These are phyloP conservation scores for Neoniphon sammara DNA, from an alignment of 2,797 vertebrate genomes.

Conservation along the genomic window DNA sequence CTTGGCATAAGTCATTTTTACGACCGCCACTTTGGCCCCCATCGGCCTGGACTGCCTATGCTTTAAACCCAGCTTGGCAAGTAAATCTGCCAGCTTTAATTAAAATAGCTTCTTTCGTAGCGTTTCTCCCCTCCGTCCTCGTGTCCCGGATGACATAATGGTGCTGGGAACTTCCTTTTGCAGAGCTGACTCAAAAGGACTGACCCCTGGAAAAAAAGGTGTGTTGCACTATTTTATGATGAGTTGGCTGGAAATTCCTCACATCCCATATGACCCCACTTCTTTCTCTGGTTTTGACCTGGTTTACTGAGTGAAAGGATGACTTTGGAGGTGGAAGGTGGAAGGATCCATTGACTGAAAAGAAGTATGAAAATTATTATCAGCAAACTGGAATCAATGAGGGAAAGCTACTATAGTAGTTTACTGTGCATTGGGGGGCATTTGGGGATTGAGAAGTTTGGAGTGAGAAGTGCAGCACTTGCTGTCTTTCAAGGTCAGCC, in stretches of 20 bases:
- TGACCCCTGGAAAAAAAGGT: constrained; percentile 53
- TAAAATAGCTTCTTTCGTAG: constrained; percentile 80
- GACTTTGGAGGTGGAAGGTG: constrained; percentile 21
- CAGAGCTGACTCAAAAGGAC: constrained; percentile 60
- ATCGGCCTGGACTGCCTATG: constrained; percentile 51
- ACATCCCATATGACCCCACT: constrained; percentile 37
- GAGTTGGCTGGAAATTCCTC: constrained; percentile 54
- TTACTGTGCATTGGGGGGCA: constrained; percentile 11
- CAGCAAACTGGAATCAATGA: constrained; percentile 47
- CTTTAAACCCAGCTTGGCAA: constrained; percentile 73
- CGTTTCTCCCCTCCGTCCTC: constrained; percentile 52
- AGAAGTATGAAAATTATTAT: constrained; percentile 26
- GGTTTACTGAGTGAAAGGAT: constrained; percentile 47
- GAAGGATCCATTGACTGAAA: constrained; percentile 12
- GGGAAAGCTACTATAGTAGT: constrained; percentile 20
- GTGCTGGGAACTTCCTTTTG: constrained; percentile 66
- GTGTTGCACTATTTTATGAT: constrained; percentile 62
- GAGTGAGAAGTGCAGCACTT: constrained; percentile 46
- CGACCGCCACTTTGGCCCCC: constrained; percentile 67
- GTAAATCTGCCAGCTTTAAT: constrained; percentile 85
- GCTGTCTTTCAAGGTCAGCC: constrained; percentile 68
- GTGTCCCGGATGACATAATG: constrained; percentile 71
- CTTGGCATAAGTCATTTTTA: constrained; percentile 82
- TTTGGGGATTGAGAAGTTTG: constrained; percentile 31
- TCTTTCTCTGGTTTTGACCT: constrained; percentile 41